Base-by-base conservation (phyloP, 2,888 invertebrate genomes). In the Cetonia aurata region DNA sequence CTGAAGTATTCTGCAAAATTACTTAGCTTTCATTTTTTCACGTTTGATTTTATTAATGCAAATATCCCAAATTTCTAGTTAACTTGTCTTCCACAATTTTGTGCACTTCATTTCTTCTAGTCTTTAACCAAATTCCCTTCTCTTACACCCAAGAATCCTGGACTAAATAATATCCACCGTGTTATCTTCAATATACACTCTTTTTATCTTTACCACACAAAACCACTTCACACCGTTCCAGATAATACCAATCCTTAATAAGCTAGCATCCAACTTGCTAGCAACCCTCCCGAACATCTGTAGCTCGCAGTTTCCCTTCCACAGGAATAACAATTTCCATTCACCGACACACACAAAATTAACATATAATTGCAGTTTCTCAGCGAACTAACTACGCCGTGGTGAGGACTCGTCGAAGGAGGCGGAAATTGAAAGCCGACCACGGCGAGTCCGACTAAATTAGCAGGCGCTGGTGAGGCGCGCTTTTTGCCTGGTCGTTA, bases 311-410 rank as follows among this genome's bases (percentile, higher is more conserved):
- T 25, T 25, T 25, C 25, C 25, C 4, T 25, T 1, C 25, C 25
- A 3, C 25, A 25, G 33, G 10, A 13, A 62, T 9, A 33, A 48
- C 33, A 17, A 48, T 62, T 60, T 31, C 25, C 46, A 48, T 60
- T 62, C 62, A 8, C 31, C 48, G 31, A 48, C 48, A 48, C 50
- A 48, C 13, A 17, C 44, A 12, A 48, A 62, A 62, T 62, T 62
- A 62, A 17, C 62, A 50, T 62, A 50, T 62, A 62, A 62, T 62
- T 50, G 62, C 48, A 50, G 48, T 62, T 33, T 48, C 48, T 62
- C 37, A 37, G 33, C 37, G 62, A 48, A 48, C 48, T 62, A 48
- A 48, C 15, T 31, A 15, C 10, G 48, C 8, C 10, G 41, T 12
- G 15, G 13, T 15, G 53, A 53, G n/a, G n/a, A n/a, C n/a, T 6